Evolutionary conservation across 2,797 vertebrate genomes (phyloP), one percentile per base, ranked within the genome.

Genomic region (Okamejei kenojei): DNA sequence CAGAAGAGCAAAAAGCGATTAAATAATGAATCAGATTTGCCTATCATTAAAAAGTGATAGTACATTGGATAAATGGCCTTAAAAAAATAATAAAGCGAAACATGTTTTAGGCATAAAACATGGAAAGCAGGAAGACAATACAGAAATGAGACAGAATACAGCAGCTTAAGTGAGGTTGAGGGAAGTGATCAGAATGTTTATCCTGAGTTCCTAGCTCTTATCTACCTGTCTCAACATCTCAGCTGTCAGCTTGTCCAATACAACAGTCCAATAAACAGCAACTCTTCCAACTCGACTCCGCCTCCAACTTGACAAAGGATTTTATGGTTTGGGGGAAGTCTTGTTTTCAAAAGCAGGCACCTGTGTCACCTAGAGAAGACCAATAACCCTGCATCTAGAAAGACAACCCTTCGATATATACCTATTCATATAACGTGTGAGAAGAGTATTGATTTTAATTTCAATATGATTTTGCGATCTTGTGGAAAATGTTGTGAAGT

Each of bases 191-290:
- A 86, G 82, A 92, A 71, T 45, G 74, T 92, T 76, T 71, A 92
- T 92, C 45, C 90, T 92, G 90, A 54, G 71, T 29, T 92, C 71
- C 71, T 26, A 76, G 38, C 90, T 71, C 90, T 92, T 92, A 92
- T 92, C 90, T 92, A 92, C 90, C 71, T 74, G 90, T 45, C 90
- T 92, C 38, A 76, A 92, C 90, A 45, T 29, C 45, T 76, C 38
- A 74, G 90, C 58, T 92, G 90, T 92, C 90, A 92, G 90, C 73
- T 71, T 74, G 90, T 76, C 90, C 54, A 9, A 45, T 7, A 92
- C 38, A 76, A 76, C 90, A 92, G 90, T 76, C 90, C 90, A 92
- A 92, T 92, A 92, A 92, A 92, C 90, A 92, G 68, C 90, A 76
- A 58, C 63, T 92, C 68, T 73, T 63, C 71, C 45, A 26, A 17